These are phyloP conservation scores for Halisarca cf. caerulea DNA, from an alignment of 37 sponge, comb jelly and placozoan species.

Conservation along the genomic window DNA sequence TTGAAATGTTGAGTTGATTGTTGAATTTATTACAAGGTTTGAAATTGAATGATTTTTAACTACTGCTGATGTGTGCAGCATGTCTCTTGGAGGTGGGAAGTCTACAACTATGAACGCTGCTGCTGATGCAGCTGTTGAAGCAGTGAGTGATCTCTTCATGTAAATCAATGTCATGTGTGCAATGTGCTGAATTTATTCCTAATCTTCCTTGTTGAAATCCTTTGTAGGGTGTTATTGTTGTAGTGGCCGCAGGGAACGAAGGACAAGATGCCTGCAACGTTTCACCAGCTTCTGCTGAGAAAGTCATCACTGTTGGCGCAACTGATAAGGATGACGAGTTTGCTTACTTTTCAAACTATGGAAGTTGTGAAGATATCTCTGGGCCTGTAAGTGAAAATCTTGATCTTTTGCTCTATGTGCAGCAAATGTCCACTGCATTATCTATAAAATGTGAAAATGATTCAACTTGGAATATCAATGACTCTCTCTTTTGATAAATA, in stretches of 20 bases:
- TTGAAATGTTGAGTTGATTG: too few species aligned
- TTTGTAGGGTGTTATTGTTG: slow-evolving; percentile 55
- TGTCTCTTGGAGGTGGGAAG: slow-evolving; percentile 81
- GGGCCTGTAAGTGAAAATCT: slow-evolving; percentile 87
- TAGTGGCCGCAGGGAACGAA: slow-evolving; percentile 69
- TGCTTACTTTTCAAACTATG: slow-evolving; percentile 72
- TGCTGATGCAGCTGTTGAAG: slow-evolving; percentile 54
- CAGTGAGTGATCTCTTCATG: slow-evolving; percentile 24
- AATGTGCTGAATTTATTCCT: too few species aligned
- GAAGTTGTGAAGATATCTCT: slow-evolving; percentile 69
- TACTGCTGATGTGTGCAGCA: too few species aligned
- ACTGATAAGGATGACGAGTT: slow-evolving; percentile 52
- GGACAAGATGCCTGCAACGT: slow-evolving; percentile 50
- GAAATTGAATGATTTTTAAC: too few species aligned
- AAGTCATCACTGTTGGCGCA: slow-evolving; percentile 41
- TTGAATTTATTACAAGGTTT: too few species aligned
- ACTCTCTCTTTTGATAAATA: too few species aligned
- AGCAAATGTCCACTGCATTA: too few species aligned
- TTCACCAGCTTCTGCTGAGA: slow-evolving; percentile 59
- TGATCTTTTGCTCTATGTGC: too few species aligned
- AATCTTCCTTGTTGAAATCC: too few species aligned
- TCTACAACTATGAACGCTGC: slow-evolving; percentile 57
- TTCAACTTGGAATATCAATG: too few species aligned
- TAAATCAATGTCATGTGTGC: too few species aligned
- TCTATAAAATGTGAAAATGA: too few species aligned